phyloP scores from a whole-genome alignment of 2,113 vertebrate genomes.

The Anthoscopus minutus region DNA sequence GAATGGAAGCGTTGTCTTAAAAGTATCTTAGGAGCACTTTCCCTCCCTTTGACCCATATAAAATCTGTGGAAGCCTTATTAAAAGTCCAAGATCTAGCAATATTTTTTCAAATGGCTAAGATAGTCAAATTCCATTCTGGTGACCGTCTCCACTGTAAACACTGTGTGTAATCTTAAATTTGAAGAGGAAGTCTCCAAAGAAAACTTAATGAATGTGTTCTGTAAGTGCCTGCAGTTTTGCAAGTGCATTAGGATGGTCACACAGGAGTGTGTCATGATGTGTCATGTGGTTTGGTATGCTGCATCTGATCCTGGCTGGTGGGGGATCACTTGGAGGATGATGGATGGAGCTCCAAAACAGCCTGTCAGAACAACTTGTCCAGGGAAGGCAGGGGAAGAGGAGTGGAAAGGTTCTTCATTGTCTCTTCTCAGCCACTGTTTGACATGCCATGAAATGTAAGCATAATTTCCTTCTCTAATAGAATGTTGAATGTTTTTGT shows the following conservation, averaged over 20 bases:
- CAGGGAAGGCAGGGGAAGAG: not conserved
- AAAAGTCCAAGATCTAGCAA: not conserved
- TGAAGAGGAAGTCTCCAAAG: constrained; percentile 25
- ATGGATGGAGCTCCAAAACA: not conserved
- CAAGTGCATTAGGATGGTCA: not conserved
- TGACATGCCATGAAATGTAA: not conserved
- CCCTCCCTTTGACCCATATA: constrained; percentile 36
- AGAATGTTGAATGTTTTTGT: constrained; percentile 10
- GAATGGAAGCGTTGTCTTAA: not conserved
- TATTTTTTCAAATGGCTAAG: constrained; percentile 29
- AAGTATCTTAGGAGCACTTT: constrained; percentile 27
- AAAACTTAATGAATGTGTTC: constrained; percentile 10
- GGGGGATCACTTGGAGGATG: not conserved
- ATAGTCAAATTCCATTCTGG: constrained; percentile 45
- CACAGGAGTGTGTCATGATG: not conserved
- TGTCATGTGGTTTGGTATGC: constrained; percentile 5
- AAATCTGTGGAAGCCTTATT: constrained; percentile 41
- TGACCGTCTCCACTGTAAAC: constrained; percentile 6
- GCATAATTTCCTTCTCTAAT: not conserved
- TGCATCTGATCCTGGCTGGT: not conserved
- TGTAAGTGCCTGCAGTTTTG: not conserved
- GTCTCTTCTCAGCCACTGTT: constrained; percentile 20
- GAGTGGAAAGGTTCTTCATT: not conserved
- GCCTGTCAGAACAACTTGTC: not conserved
- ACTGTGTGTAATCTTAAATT: constrained; percentile 1